These are phyloP conservation scores for Masticophis lateralis DNA, from an alignment of 2,797 vertebrate genomes.

Conservation along the genomic window DNA sequence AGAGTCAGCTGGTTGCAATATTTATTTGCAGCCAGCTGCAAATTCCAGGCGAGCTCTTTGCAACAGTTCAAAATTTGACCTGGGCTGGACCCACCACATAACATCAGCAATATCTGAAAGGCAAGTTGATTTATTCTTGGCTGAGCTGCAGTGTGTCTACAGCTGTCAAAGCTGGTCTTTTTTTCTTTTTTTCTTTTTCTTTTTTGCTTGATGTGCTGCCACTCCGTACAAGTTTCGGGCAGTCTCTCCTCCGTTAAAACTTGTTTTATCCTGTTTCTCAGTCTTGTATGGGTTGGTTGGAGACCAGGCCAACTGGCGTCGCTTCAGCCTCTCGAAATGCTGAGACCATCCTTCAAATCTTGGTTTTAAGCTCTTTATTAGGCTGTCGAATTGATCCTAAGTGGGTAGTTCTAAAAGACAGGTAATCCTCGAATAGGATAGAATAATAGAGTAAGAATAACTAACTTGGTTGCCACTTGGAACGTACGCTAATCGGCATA, in stretches of 20 bases:
- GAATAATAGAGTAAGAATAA: too few species aligned
- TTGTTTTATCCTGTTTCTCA: background rate
- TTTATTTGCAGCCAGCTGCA: background rate
- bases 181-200: background rate
- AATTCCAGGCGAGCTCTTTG: background rate
- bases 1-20: background rate
- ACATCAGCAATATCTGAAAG: background rate
- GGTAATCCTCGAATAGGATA: too few species aligned
- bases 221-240: background rate
- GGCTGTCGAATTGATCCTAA: background rate
- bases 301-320: background rate
- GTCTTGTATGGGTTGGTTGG: background rate
- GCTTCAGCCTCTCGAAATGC: background rate
- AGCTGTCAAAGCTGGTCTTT: background rate
- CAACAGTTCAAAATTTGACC: background rate
- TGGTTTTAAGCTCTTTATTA: background rate
- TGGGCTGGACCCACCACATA: background rate
- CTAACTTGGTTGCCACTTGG: too few species aligned
- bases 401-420: too few species aligned
- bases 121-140: background rate
- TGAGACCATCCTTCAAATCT: background rate
- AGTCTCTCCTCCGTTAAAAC: background rate
- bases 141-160: background rate
- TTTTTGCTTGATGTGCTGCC: background rate
- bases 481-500: too few species aligned